Evolutionary conservation across 2,888 invertebrate genomes (phyloP), one percentile per base, ranked within the genome.

Genomic region (Epinotia demarniana): DNA sequence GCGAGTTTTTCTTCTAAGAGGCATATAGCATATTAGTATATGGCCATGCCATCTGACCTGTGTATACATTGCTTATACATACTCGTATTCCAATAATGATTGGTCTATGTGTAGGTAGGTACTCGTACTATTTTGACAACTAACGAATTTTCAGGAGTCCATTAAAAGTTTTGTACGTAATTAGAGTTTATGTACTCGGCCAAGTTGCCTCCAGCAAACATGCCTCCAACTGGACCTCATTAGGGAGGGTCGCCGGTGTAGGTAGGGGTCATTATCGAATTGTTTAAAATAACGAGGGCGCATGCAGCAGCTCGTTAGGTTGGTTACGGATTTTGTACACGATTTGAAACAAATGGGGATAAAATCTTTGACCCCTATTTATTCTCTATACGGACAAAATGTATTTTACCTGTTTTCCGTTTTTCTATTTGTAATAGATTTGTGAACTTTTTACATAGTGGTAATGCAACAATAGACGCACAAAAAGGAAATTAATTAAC

Each of bases 261-360:
- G 70, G 70, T 49, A 71, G 64, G 64, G 75, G 75, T 71, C 70
- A 71, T 75, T 75, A 66, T 75, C 70, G 70, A 75, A 75, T 71
- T 64, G 74, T 75, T 75, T 75, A 75, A 75, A 75, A 55, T 66
- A 75, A 64, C 75, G 72, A 75, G 75, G 75, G 75, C 43, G 71
- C 75, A 72, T 75, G 71, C 66, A 66, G 61, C 63, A 69, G 72
- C 69, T 75, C 75, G 72, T 72, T 72, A 75, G 64, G 70, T 60
- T 62, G 43, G 64, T 58, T 39, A 66, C 70, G n/a, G 70, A 71
- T 71, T 71, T 75, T 53, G 70, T 70, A 70, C 75, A 66, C 75
- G 63, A 70, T 60, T 70, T 60, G 68, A 64, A 49, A 75, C 64
- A 63, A 70, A 70, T 75, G 70, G 53, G 75, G 70, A 43, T 46